A percentile compares a stretch with the other conserved stretches of the same genome.
Conservation (phyloP, 2,797 vertebrate genomes). For the Odontamblyopus lacepedii region DNA sequence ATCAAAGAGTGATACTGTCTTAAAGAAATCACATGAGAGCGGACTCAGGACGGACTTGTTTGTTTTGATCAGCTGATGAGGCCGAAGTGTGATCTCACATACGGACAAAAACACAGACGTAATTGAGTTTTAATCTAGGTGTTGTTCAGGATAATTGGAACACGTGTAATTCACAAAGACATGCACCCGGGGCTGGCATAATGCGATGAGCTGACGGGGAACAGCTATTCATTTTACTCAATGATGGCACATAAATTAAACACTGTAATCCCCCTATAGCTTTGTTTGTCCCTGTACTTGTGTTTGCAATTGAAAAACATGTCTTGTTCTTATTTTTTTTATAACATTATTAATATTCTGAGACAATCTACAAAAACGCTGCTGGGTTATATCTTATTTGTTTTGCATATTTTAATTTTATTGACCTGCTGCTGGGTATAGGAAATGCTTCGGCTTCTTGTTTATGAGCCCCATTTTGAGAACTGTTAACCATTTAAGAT, state of each 20-base stretch:
- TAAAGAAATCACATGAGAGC: slow-evolving; percentile 38
- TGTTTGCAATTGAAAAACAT: not conserved
- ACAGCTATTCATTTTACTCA: not conserved
- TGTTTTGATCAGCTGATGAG: slow-evolving; percentile 51
- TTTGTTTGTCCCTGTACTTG: not conserved
- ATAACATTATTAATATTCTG: not conserved
- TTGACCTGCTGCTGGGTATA: too few species aligned
- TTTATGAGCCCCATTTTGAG: too few species aligned
- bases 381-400: too few species aligned
- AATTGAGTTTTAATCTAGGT: slow-evolving; percentile 8
- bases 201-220: not conserved
- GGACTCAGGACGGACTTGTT: slow-evolving; percentile 24
- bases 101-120: slow-evolving; percentile 3
- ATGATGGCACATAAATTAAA: not conserved
- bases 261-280: not conserved
- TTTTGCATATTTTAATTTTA: too few species aligned
- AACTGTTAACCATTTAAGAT: too few species aligned
- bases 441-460: too few species aligned
- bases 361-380: too few species aligned
- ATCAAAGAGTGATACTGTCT: slow-evolving; percentile 41
- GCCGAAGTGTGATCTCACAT: slow-evolving; percentile 1
- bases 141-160: not conserved
- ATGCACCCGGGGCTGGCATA: not conserved
- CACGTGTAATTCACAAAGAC: not conserved
- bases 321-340: not conserved